Percentiles rank a stretch among this genome's conserved stretches.
Conservation (phyloP, 2,113 vertebrate genomes). For the Vanacampus margaritifer region DNA sequence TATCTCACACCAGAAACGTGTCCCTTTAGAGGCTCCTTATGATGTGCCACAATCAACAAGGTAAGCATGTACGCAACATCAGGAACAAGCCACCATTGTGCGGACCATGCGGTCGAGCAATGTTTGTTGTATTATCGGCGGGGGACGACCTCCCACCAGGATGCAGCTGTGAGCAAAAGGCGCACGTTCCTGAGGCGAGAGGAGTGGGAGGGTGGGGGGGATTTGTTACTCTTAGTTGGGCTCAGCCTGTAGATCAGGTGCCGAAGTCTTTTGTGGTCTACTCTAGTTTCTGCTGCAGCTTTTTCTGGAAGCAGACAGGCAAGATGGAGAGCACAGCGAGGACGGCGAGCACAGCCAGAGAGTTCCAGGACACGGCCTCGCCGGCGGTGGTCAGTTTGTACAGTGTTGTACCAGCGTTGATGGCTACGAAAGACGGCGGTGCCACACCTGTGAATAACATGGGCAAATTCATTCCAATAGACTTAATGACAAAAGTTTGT, state of each 20-base stretch:
- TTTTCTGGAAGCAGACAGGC: conserved; percentile 92
- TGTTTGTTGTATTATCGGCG: conserved; percentile 2
- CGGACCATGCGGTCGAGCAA: conserved; percentile 35
- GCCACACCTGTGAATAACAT: conserved; percentile 81
- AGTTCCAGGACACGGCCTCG: conserved; percentile 98
- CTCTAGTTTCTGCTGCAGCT: conserved; percentile 91
- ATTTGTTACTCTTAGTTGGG: conserved; percentile 6
- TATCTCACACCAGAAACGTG: not conserved
- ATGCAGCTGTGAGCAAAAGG: conserved; percentile 26
- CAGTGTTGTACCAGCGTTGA: conserved; percentile 94
- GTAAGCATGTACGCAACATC: conserved; percentile 24
- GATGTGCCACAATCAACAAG: conserved; percentile 35
- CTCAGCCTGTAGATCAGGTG: conserved; percentile 35
- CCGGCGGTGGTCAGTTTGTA: conserved; percentile 97
- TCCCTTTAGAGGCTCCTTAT: not conserved
- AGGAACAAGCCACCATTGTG: conserved; percentile 42
- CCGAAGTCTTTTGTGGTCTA: conserved; percentile 61
- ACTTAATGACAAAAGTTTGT: not conserved
- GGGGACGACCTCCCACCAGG: conserved; percentile 15
- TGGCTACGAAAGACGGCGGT: conserved; percentile 95
- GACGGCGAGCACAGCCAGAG: conserved; percentile 86
- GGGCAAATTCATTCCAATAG: conserved; percentile 15
- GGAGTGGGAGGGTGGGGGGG: not conserved
- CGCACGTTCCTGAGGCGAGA: conserved; percentile 70
- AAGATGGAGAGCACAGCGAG: conserved; percentile 91